Evolutionary conservation across 23 tunicate genomes (phyloP), one percentile per base, ranked within the genome.

Genomic region (Halocynthia roretzi): DNA sequence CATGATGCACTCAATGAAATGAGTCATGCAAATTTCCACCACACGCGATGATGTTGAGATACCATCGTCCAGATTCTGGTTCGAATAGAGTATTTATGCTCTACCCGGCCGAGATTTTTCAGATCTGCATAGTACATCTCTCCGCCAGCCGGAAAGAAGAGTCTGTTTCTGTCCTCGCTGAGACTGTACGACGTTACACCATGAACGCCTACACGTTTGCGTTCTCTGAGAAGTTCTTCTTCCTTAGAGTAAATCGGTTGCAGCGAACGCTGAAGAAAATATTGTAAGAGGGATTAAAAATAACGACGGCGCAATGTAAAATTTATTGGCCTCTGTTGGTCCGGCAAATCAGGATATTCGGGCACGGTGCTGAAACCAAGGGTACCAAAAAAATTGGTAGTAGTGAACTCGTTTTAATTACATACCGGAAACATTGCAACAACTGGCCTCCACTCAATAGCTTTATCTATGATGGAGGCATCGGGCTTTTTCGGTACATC

Each of bases 161-260:
- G 50, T 50, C 81, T 61, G 52, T 62, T 79, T 67, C 71, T 66
- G 66, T 85, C 83, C 10, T 21, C 23, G 81, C 81, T 73, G 54
- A 94, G 58, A 58, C 85, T 82, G 67, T 71, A 94, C 5, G 82
- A 71, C 12, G 90, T 85, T 6, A 94, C 86, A 5, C 99, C 99
- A 57, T 83, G 87, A 69, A 81, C 76, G 7, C 83, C 82, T 18
- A 88, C 80, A 12, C 99, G 84, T 67, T 88, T 94, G 53, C 99
- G 75, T 62, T 94, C 99, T 5, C 89, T 84, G 6, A 94, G 77
- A 17, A 94, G 76, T 56, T 94, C 99, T 53, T 94, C 95, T 71
- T 88, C 97, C 49, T 84, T 81, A 9, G 97, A 91, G 67, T 85
- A 89, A 60, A 81, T 78, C 17, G 85, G 70, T 7, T 71, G 79